phyloP scores from a whole-genome alignment of 1,140 invertebrate species.

The Gonatopus flavifemur region DNA sequence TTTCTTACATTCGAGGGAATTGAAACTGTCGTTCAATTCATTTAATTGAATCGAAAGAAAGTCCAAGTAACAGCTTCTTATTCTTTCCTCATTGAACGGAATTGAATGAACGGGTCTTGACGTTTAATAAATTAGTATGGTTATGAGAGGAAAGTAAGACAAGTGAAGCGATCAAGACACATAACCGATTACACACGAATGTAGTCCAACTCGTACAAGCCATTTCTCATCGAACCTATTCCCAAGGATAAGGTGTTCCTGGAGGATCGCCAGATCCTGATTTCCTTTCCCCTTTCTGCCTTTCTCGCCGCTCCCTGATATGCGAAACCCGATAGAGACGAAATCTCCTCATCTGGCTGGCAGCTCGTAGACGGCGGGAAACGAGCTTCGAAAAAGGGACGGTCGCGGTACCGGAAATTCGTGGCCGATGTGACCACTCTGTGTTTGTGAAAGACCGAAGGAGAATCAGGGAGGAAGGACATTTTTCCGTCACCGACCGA shows the following conservation, averaged over 20 bases:
- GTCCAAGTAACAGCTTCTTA: too few species aligned
- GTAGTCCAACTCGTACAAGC: conserved; percentile 12
- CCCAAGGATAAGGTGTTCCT: conserved; percentile 12
- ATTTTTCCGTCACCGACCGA: conserved; percentile 27
- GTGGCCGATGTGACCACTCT: conserved; percentile 13
- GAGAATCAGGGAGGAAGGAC: conserved; percentile 16
- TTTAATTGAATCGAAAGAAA: too few species aligned
- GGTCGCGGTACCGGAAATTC: conserved; percentile 19
- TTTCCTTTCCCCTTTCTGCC: neutral
- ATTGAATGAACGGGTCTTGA: too few species aligned
- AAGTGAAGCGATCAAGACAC: too few species aligned
- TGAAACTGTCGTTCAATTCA: too few species aligned
- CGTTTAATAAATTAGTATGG: too few species aligned
- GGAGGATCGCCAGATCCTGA: conserved; percentile 7
- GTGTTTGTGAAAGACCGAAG: conserved; percentile 15
- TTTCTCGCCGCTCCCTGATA: neutral
- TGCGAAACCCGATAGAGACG: neutral
- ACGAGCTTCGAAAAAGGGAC: conserved; percentile 15
- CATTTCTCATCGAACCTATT: neutral
- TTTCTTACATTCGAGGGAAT: too few species aligned
- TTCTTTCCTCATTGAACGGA: too few species aligned
- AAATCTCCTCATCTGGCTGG: neutral
- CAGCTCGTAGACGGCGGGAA: conserved; percentile 4
- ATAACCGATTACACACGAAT: too few species aligned
- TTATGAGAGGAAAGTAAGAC: too few species aligned